Base-by-base conservation (phyloP, 2,113 vertebrate species). In the Neofelis nebulosa region DNA sequence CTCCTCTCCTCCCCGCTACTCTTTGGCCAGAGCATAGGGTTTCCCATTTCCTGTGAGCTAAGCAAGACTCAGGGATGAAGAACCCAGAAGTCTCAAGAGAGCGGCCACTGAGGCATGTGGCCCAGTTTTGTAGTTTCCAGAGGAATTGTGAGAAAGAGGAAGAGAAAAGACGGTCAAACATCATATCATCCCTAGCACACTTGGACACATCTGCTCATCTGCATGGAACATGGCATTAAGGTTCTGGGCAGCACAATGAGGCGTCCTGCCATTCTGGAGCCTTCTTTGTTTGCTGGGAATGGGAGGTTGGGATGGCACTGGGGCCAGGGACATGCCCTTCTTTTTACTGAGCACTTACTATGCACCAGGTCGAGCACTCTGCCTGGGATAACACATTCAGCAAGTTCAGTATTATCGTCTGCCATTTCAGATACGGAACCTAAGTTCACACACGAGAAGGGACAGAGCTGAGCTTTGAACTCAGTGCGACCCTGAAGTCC, bases 291-390 rank as follows among this genome's bases (percentile, higher is more conserved):
- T 68, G 19, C 25, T 57, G 57, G 66, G 76, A 29, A 23, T 0
- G 7, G 23, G 61, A 7, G 0, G 0, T 5, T 1, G 3, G 11
- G 41, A 3, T 2, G 9, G 38, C 36, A 0, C 18, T 3, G n/a
- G 33, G 2, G 23, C 73, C 31, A 12, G 19, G 27, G 8, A 33
- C 2, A 0, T 0, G 10, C 16, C n/a, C 33, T 38, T 61, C 52
- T 81, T 45, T 88, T 93, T 23, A 4, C 8, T 33, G 76, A 57
- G 69, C 36, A 50, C 29, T 11, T 68, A 41, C 68, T 69, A 0
- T 15, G 15, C 0, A 0, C 27, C 68, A 48, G 82, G 69, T 18
- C 66, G 1, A 50, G 55, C 2, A 11, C 33, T 12, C 50, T 2
- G 5, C 50, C 95, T 5, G 9, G 63, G 79, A 89, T 31, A 41